Evolutionary conservation across 2,888 invertebrate genomes (phyloP), one percentile per base, ranked within the genome.

Genomic region (Lathronympha strigana): DNA sequence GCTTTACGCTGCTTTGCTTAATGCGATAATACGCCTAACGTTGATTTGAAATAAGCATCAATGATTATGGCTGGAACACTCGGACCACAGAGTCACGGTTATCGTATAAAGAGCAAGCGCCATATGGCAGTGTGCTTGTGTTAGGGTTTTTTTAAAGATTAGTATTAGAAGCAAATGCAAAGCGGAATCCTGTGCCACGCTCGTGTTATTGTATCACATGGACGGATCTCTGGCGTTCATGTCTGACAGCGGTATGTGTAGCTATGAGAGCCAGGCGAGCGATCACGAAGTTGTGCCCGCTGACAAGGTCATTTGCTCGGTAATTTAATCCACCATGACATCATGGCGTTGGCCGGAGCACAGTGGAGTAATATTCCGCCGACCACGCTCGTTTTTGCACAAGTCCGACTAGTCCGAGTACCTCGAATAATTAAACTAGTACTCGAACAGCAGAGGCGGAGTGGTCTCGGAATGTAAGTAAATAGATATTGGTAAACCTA

Each of bases 241-340:
- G 25, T 15, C 23, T 40, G 17, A 25, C 2, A 15, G 11, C 38
- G 23, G 36, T 6, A 15, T 21, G 3, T 25, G 23, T 47, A 25
- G 23, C 47, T 54, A 38, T 25, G 54, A 54, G 36, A 38, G 43
- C 31, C 40, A 28, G 47, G 58, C 63, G 66, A 67, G 58, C 68
- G 71, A 58, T 67, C 68, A 67, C 53, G 53, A 67, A 64, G 63
- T 61, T 25, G 31, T 61, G 63, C 75, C 75, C 76, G 80, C 77
- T 82, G 80, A 86, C 85, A 82, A 90, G 88, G 88, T 84, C 88
- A 81, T 75, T 81, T 79, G 78, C 81, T 79, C 80, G 76, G 87
- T 88, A 88, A 90, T 90, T 83, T 85, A 86, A 90, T 84, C 83
- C 86, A 80, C 84, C 87, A 88, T 90, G 90, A 90, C 88, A 88